Evolutionary conservation across 1,140 invertebrate species (phyloP).

Genomic region (Philotrypesis tridentata): DNA sequence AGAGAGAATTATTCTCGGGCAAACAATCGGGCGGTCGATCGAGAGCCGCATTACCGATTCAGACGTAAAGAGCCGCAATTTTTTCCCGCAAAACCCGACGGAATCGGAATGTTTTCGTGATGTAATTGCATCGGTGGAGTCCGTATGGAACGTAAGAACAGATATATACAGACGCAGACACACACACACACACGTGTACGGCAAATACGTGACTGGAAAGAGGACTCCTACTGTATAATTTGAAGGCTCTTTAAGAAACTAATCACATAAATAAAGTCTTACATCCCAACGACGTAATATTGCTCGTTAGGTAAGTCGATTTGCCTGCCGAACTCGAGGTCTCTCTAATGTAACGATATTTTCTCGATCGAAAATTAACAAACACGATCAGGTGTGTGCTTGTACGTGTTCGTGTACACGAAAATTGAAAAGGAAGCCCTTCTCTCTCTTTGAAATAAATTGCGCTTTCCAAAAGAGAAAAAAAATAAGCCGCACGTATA

Average conservation of each 20-base stretch:
- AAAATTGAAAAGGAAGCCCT: too few species aligned
- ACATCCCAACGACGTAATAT: background rate
- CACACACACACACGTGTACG: background rate
- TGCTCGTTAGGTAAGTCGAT: background rate
- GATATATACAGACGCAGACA: too few species aligned
- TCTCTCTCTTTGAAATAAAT: too few species aligned
- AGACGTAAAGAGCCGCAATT: background rate
- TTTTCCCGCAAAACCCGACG: background rate
- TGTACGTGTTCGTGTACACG: too few species aligned
- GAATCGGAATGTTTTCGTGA: background rate
- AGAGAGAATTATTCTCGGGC: too few species aligned
- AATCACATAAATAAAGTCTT: background rate
- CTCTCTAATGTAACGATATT: too few species aligned
- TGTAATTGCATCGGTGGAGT: background rate
- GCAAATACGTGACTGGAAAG: background rate
- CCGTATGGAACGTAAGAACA: too few species aligned
- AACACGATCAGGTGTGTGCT: too few species aligned
- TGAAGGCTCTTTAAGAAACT: background rate
- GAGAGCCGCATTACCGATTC: too few species aligned
- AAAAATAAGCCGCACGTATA: background rate
- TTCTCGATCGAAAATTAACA: too few species aligned
- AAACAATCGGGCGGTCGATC: too few species aligned
- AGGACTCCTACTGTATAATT: conserved; percentile 9
- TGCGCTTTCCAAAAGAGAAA: too few species aligned
- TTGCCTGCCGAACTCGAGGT: background rate